Evolutionary conservation across 2,797 vertebrate genomes (phyloP).

Genomic region (Sebastiscus tertius): DNA sequence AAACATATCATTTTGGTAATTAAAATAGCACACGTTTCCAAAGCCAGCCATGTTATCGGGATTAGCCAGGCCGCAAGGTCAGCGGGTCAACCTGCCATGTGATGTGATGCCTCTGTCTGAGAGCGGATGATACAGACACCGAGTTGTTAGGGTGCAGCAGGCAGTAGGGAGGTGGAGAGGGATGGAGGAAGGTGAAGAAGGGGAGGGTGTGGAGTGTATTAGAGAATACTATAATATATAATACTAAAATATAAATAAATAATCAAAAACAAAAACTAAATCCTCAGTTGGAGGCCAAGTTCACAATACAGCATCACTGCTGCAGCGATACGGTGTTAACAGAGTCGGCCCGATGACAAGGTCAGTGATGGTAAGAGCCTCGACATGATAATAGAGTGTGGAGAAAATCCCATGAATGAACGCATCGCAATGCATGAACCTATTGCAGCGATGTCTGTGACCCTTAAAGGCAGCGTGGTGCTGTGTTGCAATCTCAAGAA

Average conservation of each 20-base stretch:
- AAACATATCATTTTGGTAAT: slow-evolving; percentile 74
- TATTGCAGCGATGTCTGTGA: neutral
- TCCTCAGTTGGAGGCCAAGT: slow-evolving; percentile 1
- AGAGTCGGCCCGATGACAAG: slow-evolving; percentile 29
- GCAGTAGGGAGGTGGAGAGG: neutral
- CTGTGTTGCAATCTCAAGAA: neutral
- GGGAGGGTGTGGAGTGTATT: neutral
- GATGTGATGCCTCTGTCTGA: slow-evolving; percentile 65
- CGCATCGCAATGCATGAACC: slow-evolving; percentile 12
- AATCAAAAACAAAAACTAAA: neutral
- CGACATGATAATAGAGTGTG: slow-evolving; percentile 23
- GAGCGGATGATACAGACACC: slow-evolving; percentile 53
- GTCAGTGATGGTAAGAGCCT: slow-evolving; percentile 21
- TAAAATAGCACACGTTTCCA: slow-evolving; percentile 73
- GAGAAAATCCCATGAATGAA: slow-evolving; percentile 33
- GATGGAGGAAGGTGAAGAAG: slow-evolving; percentile 4
- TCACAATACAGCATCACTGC: neutral
- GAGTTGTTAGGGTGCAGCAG: slow-evolving; percentile 39
- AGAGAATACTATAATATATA: neutral
- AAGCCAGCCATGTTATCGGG: slow-evolving; percentile 59
- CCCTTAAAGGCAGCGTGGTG: neutral
- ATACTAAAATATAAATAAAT: neutral
- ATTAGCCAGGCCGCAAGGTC: slow-evolving; percentile 71
- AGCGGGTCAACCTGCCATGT: slow-evolving; percentile 62
- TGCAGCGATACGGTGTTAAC: neutral